These are phyloP conservation scores for Homarus americanus DNA, from an alignment of 1,140 invertebrate species.

Conservation along the genomic window DNA sequence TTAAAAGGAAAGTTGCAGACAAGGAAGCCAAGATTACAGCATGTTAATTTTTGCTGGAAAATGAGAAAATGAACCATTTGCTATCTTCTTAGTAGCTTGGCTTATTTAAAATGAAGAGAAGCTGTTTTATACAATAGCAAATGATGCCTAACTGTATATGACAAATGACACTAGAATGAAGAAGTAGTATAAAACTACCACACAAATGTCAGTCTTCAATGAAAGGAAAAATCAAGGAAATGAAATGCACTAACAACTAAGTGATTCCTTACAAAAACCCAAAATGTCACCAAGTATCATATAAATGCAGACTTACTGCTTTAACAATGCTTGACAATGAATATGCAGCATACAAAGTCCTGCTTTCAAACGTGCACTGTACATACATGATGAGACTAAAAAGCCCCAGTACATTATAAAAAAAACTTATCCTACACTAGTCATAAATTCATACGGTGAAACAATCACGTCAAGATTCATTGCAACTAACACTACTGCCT, in stretches of 20 bases:
- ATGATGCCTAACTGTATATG: not conserved
- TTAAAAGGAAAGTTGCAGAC: not conserved
- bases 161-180: not conserved
- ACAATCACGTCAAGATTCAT: conserved; percentile 58
- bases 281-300: conserved; percentile 15
- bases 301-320: conserved; percentile 42
- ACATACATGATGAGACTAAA: conserved; percentile 36
- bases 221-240: conserved; percentile 1
- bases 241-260: conserved; percentile 34
- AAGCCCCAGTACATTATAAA: conserved; percentile 42
- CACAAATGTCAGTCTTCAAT: conserved; percentile 6
- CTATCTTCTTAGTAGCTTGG: not conserved
- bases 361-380: conserved; percentile 40
- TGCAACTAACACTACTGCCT: conserved; percentile 65
- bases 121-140: not conserved
- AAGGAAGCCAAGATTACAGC: not conserved
- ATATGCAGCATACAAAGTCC: conserved; percentile 50
- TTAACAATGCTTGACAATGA: conserved; percentile 53
- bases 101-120: not conserved
- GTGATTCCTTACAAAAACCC: conserved; percentile 26
- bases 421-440: conserved; percentile 59
- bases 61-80: not conserved
- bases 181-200: not conserved
- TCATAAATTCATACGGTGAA: conserved; percentile 52
- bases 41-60: not conserved